Conservation (phyloP, 1,140 invertebrate species). For the Bombus breviceps region DNA sequence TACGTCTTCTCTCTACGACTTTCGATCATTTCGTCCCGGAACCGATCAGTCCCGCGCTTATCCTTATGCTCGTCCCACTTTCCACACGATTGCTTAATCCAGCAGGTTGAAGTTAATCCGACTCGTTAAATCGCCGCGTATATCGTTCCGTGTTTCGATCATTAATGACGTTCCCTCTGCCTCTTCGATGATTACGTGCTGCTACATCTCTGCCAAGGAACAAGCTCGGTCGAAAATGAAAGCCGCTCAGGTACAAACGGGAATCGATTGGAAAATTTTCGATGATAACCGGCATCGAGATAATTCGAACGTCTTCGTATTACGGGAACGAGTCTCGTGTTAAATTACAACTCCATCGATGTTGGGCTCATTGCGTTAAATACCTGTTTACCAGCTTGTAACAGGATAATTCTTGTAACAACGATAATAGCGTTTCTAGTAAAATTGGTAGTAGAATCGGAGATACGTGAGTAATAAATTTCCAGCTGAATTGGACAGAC, state of each 20-base stretch:
- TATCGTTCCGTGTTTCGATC: background rate
- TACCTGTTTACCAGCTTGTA: background rate
- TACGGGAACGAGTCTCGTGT: background rate
- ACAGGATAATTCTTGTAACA: background rate
- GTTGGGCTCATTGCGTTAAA: background rate
- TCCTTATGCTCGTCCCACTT: constrained; percentile 30
- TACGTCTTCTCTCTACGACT: background rate
- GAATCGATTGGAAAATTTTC: background rate
- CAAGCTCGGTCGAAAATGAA: background rate
- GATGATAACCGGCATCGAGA: background rate
- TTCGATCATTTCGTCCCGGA: constrained; percentile 20
- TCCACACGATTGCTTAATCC: constrained; percentile 25
- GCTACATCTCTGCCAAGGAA: background rate
- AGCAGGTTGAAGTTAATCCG: constrained; percentile 22
- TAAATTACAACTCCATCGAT: background rate
- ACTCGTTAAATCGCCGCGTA: background rate
- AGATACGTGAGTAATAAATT: background rate
- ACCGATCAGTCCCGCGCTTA: background rate
- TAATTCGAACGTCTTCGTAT: background rate
- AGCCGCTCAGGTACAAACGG: background rate
- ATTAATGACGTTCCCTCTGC: background rate
- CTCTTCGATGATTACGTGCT: background rate
- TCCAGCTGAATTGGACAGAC: background rate
- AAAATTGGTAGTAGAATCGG: background rate
- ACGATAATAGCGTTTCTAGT: background rate